Evolutionary conservation across 1,140 invertebrate genomes (phyloP), one percentile per base, ranked within the genome.

Genomic region (Diorhabda carinulata): DNA sequence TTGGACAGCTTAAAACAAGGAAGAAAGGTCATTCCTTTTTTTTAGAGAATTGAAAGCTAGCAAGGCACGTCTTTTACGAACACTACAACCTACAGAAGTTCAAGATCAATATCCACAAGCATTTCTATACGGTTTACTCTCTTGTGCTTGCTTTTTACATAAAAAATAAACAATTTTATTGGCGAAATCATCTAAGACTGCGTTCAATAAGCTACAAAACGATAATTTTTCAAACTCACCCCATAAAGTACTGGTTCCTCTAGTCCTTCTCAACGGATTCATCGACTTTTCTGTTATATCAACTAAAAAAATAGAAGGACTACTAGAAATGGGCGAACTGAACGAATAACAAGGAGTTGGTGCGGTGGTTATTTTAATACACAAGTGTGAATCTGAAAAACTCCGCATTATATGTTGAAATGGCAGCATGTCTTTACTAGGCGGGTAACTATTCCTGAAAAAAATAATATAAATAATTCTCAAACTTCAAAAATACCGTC

Each of bases 371-470:
- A 90, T 81, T 78, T 89, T 90, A 7, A 91, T 82, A 76, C 87
- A 90, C 2, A 91, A 81, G 76, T 90, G 89, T 42, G 88, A 90
- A 78, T 91, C 89, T 6, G 88, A 89, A 76, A 90, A 90, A 78
- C 89, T 90, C 72, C 88, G 81, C 78, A 90, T 89, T 43, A 90
- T 86, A 73, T 90, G 88, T 78, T 90, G 88, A 79, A 88, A 90
- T 5, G 89, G 87, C n/a, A 88, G 78, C 25, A 89, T 81, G 45
- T 87, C 87, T 79, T 87, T 85, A 61, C 85, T 84, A 3, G 89
- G 88, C 4, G 89, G 89, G 78, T 87, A 91, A 80, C 89, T 90
- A 79, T 90, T 89, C 72, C 89, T 78, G 61, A 69, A 75, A 71
- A 52, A 66, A 52, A 63, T 64, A 44, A 52, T 52, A 52, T 52